Percentiles rank a stretch among this genome's conserved stretches.
Conservation (phyloP, 2,888 invertebrate genomes). For the Pterostichus niger region DNA sequence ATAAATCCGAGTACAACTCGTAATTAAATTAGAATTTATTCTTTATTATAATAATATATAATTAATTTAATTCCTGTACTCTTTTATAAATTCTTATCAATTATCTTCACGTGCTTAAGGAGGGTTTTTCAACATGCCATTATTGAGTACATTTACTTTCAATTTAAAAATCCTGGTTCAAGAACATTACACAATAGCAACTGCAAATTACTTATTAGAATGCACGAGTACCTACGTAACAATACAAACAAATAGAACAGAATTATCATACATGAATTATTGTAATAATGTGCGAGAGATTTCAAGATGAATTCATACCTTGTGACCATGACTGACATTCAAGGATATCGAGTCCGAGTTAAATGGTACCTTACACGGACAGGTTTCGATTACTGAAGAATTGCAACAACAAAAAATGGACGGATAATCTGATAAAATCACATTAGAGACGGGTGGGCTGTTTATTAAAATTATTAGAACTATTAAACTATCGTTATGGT, state of each 20-base stretch:
- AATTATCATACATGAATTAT: slow-evolving; percentile 44
- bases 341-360: slow-evolving; percentile 56
- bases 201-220: slow-evolving; percentile 5
- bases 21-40: slow-evolving; percentile 8
- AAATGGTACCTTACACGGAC: slow-evolving; percentile 53
- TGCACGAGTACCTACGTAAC: background rate
- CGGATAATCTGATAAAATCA: slow-evolving; percentile 18
- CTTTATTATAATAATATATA: slow-evolving; percentile 18
- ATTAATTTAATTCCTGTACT: slow-evolving; percentile 1
- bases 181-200: slow-evolving; percentile 11
- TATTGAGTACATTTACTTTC: background rate
- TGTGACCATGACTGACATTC: slow-evolving; percentile 58
- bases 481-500: slow-evolving; percentile 34
- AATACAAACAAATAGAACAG: background rate
- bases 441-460: background rate
- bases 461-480: slow-evolving; percentile 4
- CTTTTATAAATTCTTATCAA: slow-evolving; percentile 1
- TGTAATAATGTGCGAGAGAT: slow-evolving; percentile 28
- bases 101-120: background rate
- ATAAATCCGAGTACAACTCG: background rate
- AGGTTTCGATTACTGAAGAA: slow-evolving; percentile 41
- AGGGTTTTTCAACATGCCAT: background rate
- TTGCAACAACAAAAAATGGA: slow-evolving; percentile 12
- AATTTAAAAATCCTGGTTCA: slow-evolving; percentile 16
- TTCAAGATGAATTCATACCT: slow-evolving; percentile 52